A percentile compares a stretch with the other conserved stretches of the same genome.
Evolutionary conservation across 1,140 invertebrate species (phyloP).

Genomic region (Propsilocerus akamusi): DNA sequence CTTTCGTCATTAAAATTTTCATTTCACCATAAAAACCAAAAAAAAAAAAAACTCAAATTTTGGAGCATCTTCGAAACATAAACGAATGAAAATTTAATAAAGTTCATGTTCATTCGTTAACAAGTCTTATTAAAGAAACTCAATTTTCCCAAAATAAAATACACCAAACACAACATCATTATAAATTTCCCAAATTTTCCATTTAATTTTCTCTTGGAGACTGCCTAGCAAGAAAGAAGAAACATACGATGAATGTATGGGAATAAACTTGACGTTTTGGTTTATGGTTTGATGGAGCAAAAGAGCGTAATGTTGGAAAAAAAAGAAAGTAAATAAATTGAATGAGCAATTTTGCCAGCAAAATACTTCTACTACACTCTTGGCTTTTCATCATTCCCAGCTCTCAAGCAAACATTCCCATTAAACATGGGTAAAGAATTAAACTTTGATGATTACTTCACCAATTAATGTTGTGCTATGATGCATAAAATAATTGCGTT

Average conservation of each 20-base stretch:
- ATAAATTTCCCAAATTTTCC: constrained; percentile 4
- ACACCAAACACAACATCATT: constrained; percentile 1
- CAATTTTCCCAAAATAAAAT: neutral
- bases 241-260: neutral
- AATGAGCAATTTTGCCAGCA: constrained; percentile 2
- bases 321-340: constrained; percentile 1
- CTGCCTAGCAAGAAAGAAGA: neutral
- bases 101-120: neutral
- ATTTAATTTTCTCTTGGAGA: constrained; percentile 3
- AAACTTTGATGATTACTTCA: constrained; percentile 1
- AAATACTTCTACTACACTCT: neutral
- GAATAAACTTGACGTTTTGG: neutral
- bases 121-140: constrained; percentile 1
- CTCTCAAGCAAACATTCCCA: neutral
- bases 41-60: too few relatives aligned
- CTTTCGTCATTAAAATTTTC: too few relatives aligned
- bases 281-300: neutral
- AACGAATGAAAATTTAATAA: too few relatives aligned
- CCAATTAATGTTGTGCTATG: neutral
- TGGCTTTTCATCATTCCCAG: neutral
- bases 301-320: neutral
- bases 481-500: too few relatives aligned
- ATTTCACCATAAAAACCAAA: too few relatives aligned
- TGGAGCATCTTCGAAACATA: too few relatives aligned
- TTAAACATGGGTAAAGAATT: constrained; percentile 1